phyloP scores from a whole-genome alignment of 2,113 vertebrate genomes.

The Tympanuchus pallidicinctus region DNA sequence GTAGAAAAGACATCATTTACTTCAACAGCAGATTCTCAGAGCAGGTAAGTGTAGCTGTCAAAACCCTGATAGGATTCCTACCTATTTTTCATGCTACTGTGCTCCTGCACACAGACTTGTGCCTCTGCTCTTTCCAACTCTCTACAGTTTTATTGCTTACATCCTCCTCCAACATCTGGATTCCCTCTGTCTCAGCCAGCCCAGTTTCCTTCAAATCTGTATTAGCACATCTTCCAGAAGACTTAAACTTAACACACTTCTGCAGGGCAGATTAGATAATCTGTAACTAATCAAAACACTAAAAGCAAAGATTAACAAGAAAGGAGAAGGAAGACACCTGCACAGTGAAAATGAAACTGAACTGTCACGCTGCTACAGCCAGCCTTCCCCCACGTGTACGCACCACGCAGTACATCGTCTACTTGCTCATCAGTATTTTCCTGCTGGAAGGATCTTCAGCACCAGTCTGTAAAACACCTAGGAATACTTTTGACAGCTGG shows the following conservation, averaged over 20 bases:
- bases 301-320: not conserved
- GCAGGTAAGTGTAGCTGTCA: not conserved
- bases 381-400: not conserved
- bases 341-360: constrained; percentile 15
- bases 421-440: not conserved
- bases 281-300: constrained; percentile 10
- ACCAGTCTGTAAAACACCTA: not conserved
- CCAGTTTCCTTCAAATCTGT: constrained; percentile 12
- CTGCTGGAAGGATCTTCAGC: not conserved
- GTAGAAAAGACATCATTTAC: not conserved
- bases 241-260: constrained; percentile 11
- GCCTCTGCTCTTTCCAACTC: not conserved
- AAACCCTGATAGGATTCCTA: not conserved
- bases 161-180: constrained; percentile 1
- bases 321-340: not conserved
- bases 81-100: constrained; percentile 6
- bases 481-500: constrained; percentile 9
- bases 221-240: constrained; percentile 25
- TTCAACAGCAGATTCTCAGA: not conserved
- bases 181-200: not conserved
- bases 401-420: not conserved
- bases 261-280: constrained; percentile 22
- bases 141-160: not conserved
- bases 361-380: not conserved
- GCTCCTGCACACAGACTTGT: not conserved